These are phyloP conservation scores for Mamestra configurata DNA, from an alignment of 1,140 invertebrate species.

Conservation along the genomic window DNA sequence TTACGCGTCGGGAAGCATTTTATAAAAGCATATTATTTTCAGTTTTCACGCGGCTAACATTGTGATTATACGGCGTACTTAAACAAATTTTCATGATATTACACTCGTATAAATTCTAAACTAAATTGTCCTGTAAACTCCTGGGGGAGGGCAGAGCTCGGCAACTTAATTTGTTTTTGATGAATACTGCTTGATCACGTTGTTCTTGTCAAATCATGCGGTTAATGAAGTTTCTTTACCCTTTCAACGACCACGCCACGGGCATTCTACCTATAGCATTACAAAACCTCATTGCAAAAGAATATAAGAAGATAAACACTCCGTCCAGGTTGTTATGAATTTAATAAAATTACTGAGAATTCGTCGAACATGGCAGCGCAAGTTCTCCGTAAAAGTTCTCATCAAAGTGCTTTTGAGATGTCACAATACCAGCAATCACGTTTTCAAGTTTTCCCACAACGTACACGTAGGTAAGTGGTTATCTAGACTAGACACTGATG, in stretches of 20 bases:
- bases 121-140: constrained; percentile 64
- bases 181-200: constrained; percentile 70
- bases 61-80: constrained; percentile 36
- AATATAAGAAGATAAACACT: constrained; percentile 12
- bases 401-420: constrained; percentile 64
- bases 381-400: constrained; percentile 54
- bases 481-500: constrained; percentile 24
- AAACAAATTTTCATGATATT: constrained; percentile 51
- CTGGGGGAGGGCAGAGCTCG: constrained; percentile 55
- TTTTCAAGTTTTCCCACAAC: constrained; percentile 49
- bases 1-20: constrained; percentile 37
- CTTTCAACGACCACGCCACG: constrained; percentile 39
- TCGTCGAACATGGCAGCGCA: constrained; percentile 3
- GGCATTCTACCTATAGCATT: not conserved
- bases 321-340: constrained; percentile 5
- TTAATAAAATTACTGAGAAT: constrained; percentile 33
- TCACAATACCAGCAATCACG: constrained; percentile 67
- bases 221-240: constrained; percentile 73
- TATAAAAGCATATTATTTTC: constrained; percentile 50
- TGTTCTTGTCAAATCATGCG: constrained; percentile 81
- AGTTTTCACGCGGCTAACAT: constrained; percentile 39
- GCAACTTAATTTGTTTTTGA: constrained; percentile 80
- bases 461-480: constrained; percentile 15
- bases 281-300: constrained; percentile 3
- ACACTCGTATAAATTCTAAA: constrained; percentile 58